phyloP scores from a whole-genome alignment of 2,888 invertebrate genomes.

The Brassicogethes aeneus region DNA sequence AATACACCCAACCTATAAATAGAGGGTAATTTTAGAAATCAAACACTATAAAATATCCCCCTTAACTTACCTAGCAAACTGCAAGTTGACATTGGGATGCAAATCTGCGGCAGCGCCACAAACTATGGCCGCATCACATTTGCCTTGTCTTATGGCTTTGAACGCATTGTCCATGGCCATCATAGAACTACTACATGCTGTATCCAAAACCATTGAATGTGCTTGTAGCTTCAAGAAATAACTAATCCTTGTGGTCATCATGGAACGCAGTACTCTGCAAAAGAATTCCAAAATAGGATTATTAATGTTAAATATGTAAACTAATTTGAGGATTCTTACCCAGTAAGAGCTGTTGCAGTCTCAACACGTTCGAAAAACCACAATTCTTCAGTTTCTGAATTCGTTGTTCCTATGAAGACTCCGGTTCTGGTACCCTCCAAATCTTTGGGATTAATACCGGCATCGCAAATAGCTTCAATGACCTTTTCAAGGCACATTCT shows the following conservation, averaged over 20 bases:
- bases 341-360: constrained; percentile 45
- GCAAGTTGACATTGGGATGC: constrained; percentile 80
- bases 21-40: no score
- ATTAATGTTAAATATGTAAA: no score
- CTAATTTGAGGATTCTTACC: constrained; percentile 37
- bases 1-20: constrained; percentile 56
- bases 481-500: constrained; percentile 38
- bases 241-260: constrained; percentile 86
- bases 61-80: constrained; percentile 60
- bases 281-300: background rate
- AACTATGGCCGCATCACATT: constrained; percentile 83
- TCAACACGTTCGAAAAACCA: constrained; percentile 64
- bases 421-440: constrained; percentile 8
- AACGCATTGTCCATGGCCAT: constrained; percentile 80
- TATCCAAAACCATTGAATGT: constrained; percentile 82
- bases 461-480: constrained; percentile 10
- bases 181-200: constrained; percentile 91
- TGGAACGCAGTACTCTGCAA: constrained; percentile 49
- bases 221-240: constrained; percentile 82
- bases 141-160: constrained; percentile 64
- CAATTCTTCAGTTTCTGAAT: constrained; percentile 67
- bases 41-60: no score
- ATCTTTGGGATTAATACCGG: constrained; percentile 6
- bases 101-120: constrained; percentile 79
- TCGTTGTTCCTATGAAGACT: constrained; percentile 39